Evolutionary conservation across 2,888 invertebrate genomes (phyloP), one percentile per base, ranked within the genome.

Genomic region (Amitus sp.): DNA sequence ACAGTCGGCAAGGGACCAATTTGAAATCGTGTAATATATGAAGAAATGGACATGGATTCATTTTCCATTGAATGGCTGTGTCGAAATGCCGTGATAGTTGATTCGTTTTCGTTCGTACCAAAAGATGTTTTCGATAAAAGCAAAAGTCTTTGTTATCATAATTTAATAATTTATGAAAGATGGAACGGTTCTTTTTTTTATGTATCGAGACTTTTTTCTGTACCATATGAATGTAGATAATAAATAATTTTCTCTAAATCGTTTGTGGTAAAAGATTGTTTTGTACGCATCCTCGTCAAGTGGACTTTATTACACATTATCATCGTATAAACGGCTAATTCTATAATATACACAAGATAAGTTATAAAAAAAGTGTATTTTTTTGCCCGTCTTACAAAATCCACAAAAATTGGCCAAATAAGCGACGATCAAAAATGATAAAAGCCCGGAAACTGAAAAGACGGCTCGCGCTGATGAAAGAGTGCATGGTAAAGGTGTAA

Each of bases 1-100:
- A 88, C 77, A 85, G 86, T 70, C 83, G 86, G 67, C 84, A 85
- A 83, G 87, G 87, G 68, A 73, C 73, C 46, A 80, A 73, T 50
- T 55, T 75, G 48, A 82, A 82, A 68, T 77, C 78, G 69, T 80
- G 79, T 73, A 82, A 82, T 72, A 78, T 80, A 73, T 79, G 77
- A 78, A 68, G 55, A 60, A 55, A 50, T 37, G 37, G 60, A 30
- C 12, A 45, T 2, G 23, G 7, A 10, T 19, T 9, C 10, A 10
- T 47, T 47, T 23, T 18, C 10, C 7, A 2, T 3, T 23, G 52
- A 56, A 59, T 55, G 59, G 59, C 59, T 63, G 63, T 59, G 59
- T 52, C 56, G 52, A 45, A 47, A 52, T 20, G 56, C 52, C 45
- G 63, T 58, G 62, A 62, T 62, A 58, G 23, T 23, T 23, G 23